Conservation (phyloP, 2,797 vertebrate genomes). For the Acanthornis magna region DNA sequence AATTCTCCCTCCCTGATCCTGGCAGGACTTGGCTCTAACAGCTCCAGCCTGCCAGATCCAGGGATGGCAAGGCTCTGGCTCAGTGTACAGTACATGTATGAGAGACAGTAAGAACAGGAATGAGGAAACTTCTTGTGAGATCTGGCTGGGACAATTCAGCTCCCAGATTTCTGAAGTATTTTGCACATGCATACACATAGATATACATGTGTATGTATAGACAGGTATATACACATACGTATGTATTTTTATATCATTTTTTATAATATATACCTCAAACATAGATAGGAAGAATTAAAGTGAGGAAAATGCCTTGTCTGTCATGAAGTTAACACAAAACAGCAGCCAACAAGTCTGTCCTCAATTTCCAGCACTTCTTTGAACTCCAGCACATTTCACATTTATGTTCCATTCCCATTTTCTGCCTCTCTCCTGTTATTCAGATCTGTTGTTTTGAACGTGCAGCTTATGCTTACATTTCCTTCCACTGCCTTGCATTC, state of each 20-base stretch:
- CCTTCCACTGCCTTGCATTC: conserved; percentile 6
- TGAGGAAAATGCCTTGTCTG: background rate
- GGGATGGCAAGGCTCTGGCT: background rate
- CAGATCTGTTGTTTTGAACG: background rate
- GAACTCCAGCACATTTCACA: background rate
- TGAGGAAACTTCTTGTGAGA: background rate
- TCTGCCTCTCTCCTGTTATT: background rate
- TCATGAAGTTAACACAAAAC: background rate
- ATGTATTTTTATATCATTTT: background rate
- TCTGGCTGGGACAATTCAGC: background rate
- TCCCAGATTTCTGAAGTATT: background rate
- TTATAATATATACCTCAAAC: background rate
- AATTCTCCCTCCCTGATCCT: background rate
- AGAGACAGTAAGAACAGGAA: background rate
- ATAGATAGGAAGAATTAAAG: background rate
- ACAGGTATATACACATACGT: background rate
- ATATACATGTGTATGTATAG: rapidly evolving
- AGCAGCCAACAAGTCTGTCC: background rate
- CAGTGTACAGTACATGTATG: rapidly evolving
- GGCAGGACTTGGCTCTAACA: background rate
- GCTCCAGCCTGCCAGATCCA: background rate
- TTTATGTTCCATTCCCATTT: background rate
- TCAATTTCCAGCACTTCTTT: background rate
- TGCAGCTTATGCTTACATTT: background rate
- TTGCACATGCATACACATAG: background rate